Evolutionary conservation across 1,140 invertebrate species (phyloP).

Genomic region (Hyposmocoma kahamanoa): DNA sequence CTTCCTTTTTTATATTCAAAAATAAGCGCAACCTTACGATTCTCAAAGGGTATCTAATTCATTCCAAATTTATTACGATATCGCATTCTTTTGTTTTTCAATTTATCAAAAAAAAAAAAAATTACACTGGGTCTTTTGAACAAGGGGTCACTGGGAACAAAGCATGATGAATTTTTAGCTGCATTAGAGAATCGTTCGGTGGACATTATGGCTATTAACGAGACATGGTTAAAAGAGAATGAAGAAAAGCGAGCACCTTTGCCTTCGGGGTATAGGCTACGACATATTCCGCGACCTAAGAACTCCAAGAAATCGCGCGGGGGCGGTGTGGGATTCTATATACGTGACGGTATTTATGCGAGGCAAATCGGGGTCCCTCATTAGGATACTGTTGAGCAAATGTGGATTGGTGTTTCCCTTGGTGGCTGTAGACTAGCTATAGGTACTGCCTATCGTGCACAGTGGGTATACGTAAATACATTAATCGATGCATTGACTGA

Average conservation of each 20-base stretch:
- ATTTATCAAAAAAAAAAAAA: too few species aligned
- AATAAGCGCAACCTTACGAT: too few species aligned
- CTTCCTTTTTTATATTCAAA: too few species aligned
- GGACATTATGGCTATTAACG: neutral
- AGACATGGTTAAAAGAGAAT: neutral
- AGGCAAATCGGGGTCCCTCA: neutral
- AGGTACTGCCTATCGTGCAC: neutral
- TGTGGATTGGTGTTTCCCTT: neutral
- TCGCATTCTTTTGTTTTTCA: too few species aligned
- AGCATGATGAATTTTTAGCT: neutral
- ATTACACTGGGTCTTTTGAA: neutral
- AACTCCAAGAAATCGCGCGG: neutral
- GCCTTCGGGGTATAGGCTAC: neutral
- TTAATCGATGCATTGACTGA: conserved; percentile 1
- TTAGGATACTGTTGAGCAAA: neutral
- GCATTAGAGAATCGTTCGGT: neutral
- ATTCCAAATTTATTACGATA: too few species aligned
- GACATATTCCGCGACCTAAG: neutral
- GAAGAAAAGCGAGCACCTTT: neutral
- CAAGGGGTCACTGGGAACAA: neutral
- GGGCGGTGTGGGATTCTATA: neutral
- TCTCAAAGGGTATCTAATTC: too few species aligned
- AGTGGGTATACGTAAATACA: neutral
- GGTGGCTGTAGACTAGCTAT: neutral
- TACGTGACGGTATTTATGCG: neutral